Evolutionary conservation across 2,797 vertebrate genomes (phyloP).

Genomic region (Adrianichthys oophorus): DNA sequence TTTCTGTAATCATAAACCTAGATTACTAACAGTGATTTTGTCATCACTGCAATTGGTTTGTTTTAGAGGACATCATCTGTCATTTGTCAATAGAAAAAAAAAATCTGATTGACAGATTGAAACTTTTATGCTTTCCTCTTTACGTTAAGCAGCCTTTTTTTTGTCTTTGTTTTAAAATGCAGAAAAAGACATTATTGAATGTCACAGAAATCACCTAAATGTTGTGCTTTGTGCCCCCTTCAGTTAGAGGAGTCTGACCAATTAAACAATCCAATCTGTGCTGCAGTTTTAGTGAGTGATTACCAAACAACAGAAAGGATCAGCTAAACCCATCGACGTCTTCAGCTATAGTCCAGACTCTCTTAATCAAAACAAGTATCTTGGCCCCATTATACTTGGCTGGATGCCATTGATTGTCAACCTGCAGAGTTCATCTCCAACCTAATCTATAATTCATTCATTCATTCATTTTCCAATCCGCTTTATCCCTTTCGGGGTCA

Average conservation of each 20-base stretch:
- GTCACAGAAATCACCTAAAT: slow-evolving; percentile 39
- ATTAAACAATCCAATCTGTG: slow-evolving; percentile 56
- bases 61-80: background rate
- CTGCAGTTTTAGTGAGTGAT: slow-evolving; percentile 62
- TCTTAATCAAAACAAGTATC: slow-evolving; percentile 77
- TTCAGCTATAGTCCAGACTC: slow-evolving; percentile 47
- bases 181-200: slow-evolving; percentile 57
- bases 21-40: too few species aligned
- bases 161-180: slow-evolving; percentile 52
- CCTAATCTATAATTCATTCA: too few species aligned
- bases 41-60: too few species aligned
- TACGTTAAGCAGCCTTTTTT: slow-evolving; percentile 39
- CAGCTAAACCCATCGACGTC: slow-evolving; percentile 58
- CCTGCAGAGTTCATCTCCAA: background rate
- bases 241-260: slow-evolving; percentile 58
- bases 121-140: background rate
- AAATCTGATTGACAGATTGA: too few species aligned
- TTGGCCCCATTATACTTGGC: slow-evolving; percentile 62
- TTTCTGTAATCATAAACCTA: too few species aligned
- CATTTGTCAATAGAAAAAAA: slow-evolving; percentile 28
- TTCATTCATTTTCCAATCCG: too few species aligned
- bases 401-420: slow-evolving; percentile 68
- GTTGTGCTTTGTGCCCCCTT: slow-evolving; percentile 22
- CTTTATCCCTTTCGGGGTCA: too few species aligned
- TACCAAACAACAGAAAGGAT: slow-evolving; percentile 55